Evolutionary conservation across 2,888 invertebrate species (phyloP).

Genomic region (Piscicola geometra): DNA sequence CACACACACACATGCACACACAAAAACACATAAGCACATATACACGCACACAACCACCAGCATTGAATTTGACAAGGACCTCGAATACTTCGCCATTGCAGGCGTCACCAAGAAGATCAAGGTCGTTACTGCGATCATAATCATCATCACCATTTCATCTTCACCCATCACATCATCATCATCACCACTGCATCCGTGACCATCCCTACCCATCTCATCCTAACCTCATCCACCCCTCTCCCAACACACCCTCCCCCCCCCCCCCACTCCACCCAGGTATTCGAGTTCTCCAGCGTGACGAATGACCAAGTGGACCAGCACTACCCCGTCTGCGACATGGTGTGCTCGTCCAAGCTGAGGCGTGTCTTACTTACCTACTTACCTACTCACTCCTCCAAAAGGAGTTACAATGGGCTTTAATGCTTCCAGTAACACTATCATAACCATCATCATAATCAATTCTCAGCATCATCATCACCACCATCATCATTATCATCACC

Average conservation of each 20-base stretch:
- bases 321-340: conserved; percentile 85
- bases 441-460: no score
- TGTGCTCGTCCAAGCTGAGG: conserved; percentile 80
- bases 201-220: no score
- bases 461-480: not conserved
- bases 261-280: no score
- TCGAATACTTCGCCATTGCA: conserved; percentile 89
- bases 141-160: no score
- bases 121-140: no score
- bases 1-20: no score
- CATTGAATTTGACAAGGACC: conserved; percentile 92
- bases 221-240: conserved; percentile 21
- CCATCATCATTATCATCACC: not conserved
- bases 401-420: not conserved
- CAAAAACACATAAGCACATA: no score
- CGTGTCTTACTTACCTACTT: conserved; percentile 42
- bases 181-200: not conserved
- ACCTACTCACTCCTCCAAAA: no score
- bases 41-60: no score
- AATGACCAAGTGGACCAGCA: conserved; percentile 82
- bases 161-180: not conserved
- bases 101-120: conserved; percentile 91
- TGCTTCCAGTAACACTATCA: not conserved
- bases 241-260: no score
- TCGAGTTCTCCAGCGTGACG: conserved; percentile 79